Evolutionary conservation across 2,797 vertebrate species (phyloP).

Genomic region (Neostethus bicornis): DNA sequence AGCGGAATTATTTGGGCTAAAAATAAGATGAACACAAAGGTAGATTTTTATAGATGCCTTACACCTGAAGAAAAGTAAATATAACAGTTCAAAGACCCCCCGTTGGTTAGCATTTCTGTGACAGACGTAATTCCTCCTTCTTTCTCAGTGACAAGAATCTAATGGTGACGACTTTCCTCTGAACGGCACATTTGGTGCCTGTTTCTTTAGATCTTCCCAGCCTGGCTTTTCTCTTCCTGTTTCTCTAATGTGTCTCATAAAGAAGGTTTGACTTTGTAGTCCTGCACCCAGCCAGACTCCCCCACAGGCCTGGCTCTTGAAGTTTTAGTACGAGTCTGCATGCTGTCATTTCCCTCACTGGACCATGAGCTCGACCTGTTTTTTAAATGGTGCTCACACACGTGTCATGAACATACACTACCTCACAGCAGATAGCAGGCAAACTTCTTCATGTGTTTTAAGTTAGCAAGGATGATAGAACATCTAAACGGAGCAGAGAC

Average conservation of each 20-base stretch:
- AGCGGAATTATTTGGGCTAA: background rate
- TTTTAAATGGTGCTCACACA: constrained; percentile 24
- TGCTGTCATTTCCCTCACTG: constrained; percentile 55
- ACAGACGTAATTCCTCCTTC: background rate
- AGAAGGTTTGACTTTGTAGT: constrained; percentile 57
- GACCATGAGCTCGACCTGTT: constrained; percentile 56
- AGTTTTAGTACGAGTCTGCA: constrained; percentile 45
- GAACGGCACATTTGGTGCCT: constrained; percentile 39
- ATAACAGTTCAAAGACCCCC: background rate
- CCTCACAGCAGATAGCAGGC: constrained; percentile 57
- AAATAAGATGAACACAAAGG: constrained; percentile 14
- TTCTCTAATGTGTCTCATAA: constrained; percentile 49
- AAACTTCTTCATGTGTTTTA: constrained; percentile 61
- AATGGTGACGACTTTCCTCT: constrained; percentile 42
- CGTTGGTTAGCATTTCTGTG: background rate
- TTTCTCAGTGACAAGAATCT: constrained; percentile 13
- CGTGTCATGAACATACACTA: constrained; percentile 18
- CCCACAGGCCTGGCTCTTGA: constrained; percentile 32
- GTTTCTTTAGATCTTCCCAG: constrained; percentile 52
- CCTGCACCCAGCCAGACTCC: constrained; percentile 3
- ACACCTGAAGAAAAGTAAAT: constrained; percentile 14
- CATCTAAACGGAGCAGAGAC: constrained; percentile 65
- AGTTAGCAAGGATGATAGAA: constrained; percentile 56
- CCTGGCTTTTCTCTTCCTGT: constrained; percentile 34
- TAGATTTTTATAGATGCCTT: no score